Percentiles rank a stretch among this genome's conserved stretches.
Evolutionary conservation across 2,888 invertebrate species (phyloP).

Genomic region (Cephalotes varians): DNA sequence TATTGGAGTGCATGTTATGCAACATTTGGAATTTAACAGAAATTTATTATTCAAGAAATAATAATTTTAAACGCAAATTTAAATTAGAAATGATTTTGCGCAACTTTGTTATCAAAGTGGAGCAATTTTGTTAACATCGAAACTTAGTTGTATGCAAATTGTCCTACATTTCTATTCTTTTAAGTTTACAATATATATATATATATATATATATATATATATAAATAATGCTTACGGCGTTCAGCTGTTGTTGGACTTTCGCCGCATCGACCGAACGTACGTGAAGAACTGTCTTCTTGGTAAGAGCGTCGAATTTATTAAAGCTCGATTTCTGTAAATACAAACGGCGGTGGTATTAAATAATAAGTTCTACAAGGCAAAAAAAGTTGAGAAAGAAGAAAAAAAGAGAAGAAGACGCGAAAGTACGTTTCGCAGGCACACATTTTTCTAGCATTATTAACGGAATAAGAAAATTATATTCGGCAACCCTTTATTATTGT

Average conservation of each 20-base stretch:
- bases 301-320: constrained; percentile 91
- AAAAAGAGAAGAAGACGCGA: background rate
- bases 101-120: background rate
- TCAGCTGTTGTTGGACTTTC: constrained; percentile 90
- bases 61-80: background rate
- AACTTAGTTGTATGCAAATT: background rate
- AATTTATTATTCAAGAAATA: background rate
- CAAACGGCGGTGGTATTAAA: constrained; percentile 56
- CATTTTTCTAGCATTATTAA: constrained; percentile 4
- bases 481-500: background rate
- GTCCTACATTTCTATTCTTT: background rate
- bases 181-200: too few relatives aligned
- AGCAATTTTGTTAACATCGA: background rate
- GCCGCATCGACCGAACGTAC: constrained; percentile 89
- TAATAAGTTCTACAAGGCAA: background rate
- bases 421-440: constrained; percentile 2
- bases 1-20: background rate
- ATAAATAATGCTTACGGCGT: constrained; percentile 86
- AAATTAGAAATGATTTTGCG: background rate
- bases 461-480: background rate
- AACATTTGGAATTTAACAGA: background rate
- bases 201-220: too few relatives aligned
- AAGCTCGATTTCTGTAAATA: constrained; percentile 91
- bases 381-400: background rate
- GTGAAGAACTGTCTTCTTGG: constrained; percentile 90